Evolutionary conservation across 2,888 invertebrate species (phyloP).

Genomic region (Nephrotoma flavescens): DNA sequence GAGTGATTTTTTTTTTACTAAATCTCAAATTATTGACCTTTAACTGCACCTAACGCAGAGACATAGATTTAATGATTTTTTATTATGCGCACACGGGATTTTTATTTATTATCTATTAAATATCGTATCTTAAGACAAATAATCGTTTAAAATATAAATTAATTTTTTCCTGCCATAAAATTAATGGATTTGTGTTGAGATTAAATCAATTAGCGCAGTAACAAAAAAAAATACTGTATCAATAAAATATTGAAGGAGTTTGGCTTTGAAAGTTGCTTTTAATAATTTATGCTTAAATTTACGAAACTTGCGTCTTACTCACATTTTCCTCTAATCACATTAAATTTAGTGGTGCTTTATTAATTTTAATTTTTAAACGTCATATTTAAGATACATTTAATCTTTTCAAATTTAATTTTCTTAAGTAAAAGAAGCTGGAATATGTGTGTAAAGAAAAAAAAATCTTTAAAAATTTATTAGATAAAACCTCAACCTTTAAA

Average conservation of each 20-base stretch:
- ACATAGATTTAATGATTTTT: background rate
- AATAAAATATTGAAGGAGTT: background rate
- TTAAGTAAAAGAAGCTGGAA: background rate
- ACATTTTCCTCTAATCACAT: background rate
- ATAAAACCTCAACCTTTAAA: background rate
- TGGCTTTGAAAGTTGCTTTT: background rate
- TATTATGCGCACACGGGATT: background rate
- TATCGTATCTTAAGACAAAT: background rate
- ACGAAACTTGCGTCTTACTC: background rate
- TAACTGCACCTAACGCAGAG: too few species aligned
- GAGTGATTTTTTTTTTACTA: too few species aligned
- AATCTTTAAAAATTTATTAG: background rate
- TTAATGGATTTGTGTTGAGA: background rate
- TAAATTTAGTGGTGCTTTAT: background rate
- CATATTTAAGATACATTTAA: background rate
- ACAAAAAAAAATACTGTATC: background rate
- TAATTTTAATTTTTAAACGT: background rate
- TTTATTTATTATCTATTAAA: background rate
- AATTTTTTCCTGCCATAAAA: background rate
- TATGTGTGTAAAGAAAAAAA: background rate
- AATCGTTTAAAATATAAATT: background rate
- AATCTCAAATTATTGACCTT: too few species aligned
- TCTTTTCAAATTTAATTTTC: background rate
- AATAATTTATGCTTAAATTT: background rate
- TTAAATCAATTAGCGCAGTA: background rate